Evolutionary conservation across 2,113 vertebrate species (phyloP).

Genomic region (Phainopepla nitens): DNA sequence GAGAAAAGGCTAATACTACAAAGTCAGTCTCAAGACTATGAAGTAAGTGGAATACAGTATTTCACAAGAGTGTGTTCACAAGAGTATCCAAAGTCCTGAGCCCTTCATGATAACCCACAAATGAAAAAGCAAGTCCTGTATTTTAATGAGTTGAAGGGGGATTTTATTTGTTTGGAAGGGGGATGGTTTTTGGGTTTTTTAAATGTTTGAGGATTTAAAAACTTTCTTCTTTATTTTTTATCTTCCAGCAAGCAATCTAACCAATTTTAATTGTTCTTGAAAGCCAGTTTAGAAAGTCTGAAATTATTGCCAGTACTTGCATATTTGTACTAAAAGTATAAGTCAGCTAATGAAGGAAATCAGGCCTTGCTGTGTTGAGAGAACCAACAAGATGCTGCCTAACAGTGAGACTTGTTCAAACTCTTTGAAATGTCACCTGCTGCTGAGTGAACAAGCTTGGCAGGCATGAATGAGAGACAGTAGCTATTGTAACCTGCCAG

Average conservation of each 20-base stretch:
- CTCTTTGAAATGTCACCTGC: background rate
- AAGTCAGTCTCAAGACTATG: background rate
- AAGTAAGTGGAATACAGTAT: background rate
- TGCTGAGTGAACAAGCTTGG: background rate
- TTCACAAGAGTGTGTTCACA: background rate
- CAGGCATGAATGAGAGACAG: background rate
- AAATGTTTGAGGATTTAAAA: background rate
- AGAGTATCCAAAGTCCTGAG: background rate
- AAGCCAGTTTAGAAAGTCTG: background rate
- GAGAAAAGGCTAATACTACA: background rate
- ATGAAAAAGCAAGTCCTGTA: background rate
- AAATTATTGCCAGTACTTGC: background rate
- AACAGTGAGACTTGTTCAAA: background rate
- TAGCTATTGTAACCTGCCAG: background rate
- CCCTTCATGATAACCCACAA: background rate
- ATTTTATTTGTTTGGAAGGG: background rate
- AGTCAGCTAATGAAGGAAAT: conserved; percentile 10
- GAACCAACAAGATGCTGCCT: background rate
- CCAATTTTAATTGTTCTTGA: background rate
- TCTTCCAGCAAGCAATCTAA: background rate
- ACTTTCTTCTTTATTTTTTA: background rate
- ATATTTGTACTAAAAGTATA: background rate
- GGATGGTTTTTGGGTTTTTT: background rate
- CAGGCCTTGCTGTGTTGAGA: background rate
- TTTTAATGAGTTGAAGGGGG: background rate